phyloP scores from a whole-genome alignment of 2,797 vertebrate genomes.

The Mormyrops attenuatus region DNA sequence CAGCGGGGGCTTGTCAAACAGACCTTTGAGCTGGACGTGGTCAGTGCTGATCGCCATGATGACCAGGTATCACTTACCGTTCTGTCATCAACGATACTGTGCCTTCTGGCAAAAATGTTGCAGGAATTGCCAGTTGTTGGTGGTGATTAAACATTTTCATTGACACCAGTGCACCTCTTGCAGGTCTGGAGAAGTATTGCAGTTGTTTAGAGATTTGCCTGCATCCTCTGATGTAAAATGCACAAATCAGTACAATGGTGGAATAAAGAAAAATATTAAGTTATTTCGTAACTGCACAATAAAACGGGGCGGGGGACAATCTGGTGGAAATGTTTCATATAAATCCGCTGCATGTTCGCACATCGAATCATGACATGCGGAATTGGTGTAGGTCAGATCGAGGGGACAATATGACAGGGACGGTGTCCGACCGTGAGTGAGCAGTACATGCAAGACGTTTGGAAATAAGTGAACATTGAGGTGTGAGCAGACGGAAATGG shows the following conservation, averaged over 20 bases:
- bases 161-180: neutral
- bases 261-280: neutral
- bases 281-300: neutral
- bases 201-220: neutral
- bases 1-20: conserved; percentile 75
- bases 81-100: neutral
- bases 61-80: conserved; percentile 60
- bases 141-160: neutral
- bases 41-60: conserved; percentile 66
- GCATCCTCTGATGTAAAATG: neutral
- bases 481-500: neutral
- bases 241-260: neutral
- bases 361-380: neutral
- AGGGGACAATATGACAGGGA: neutral
- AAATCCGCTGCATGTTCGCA: neutral
- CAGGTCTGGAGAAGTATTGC: neutral
- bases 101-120: neutral
- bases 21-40: conserved; percentile 77
- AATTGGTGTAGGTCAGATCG: neutral
- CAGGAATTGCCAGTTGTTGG: neutral
- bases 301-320: neutral
- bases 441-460: neutral
- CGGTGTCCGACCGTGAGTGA: neutral
- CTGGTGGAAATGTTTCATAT: neutral
- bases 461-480: neutral